A percentile compares a stretch with the other conserved stretches of the same genome.
phyloP scores from a whole-genome alignment of 1,140 invertebrate species.

The Drosophila asahinai region DNA sequence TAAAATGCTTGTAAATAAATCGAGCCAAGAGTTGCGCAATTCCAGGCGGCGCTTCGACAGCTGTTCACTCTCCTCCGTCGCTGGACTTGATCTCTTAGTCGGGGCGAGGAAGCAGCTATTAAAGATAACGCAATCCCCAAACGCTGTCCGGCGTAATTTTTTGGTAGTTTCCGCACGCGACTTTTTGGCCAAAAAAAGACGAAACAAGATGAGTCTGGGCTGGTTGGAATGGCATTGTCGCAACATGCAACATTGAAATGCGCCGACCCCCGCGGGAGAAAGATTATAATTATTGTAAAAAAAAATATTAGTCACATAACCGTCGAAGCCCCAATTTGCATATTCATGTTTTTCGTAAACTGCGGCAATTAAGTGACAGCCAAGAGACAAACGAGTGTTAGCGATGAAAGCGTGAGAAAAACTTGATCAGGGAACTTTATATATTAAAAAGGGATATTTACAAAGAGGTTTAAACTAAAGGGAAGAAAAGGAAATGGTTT shows the following conservation, averaged over 20 bases:
- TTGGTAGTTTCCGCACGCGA: slow-evolving; percentile 72
- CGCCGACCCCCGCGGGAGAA: slow-evolving; percentile 27
- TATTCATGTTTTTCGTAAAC: slow-evolving; percentile 61
- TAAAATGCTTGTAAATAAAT: slow-evolving; percentile 27
- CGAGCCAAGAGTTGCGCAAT: slow-evolving; percentile 36
- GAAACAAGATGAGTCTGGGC: slow-evolving; percentile 12
- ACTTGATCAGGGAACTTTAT: neutral
- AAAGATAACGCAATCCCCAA: slow-evolving; percentile 52
- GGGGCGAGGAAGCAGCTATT: slow-evolving; percentile 31
- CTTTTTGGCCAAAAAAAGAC: slow-evolving; percentile 28
- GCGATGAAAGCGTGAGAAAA: slow-evolving; percentile 31
- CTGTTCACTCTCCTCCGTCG: slow-evolving; percentile 23
- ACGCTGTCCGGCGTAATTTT: slow-evolving; percentile 33
- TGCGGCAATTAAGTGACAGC: slow-evolving; percentile 42
- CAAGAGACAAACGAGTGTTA: slow-evolving; percentile 10
- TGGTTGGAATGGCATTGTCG: slow-evolving; percentile 30
- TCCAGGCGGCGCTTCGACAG: slow-evolving; percentile 24
- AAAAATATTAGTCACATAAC: slow-evolving; percentile 40
- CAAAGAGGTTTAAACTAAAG: neutral
- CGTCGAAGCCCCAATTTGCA: slow-evolving; percentile 28
- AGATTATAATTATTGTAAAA: slow-evolving; percentile 19
- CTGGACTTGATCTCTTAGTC: slow-evolving; percentile 11
- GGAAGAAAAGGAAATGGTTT: neutral
- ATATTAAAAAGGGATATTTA: neutral
- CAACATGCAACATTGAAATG: slow-evolving; percentile 61